Evolutionary conservation across 2,888 invertebrate species (phyloP), one percentile per base, ranked within the genome.

Genomic region (Adelphocoris suturalis): DNA sequence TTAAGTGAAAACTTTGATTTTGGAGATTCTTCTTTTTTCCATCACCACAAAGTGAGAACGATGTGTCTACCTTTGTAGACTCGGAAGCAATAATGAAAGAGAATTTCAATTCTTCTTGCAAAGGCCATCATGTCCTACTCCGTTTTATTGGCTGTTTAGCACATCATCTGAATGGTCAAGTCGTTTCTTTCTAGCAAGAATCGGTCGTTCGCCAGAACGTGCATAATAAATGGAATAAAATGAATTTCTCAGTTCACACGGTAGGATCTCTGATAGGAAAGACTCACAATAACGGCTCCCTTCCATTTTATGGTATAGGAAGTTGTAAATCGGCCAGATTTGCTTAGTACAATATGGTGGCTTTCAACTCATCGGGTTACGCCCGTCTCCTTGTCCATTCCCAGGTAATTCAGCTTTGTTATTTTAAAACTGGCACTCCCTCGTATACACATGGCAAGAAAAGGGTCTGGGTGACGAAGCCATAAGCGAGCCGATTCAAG

Each of bases 401-500:
- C n/a, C 9, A 78, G 78, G 47, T 78, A 46, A 78, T 78, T 46
- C 78, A 78, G 78, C 46, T n/a, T 78, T 46, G 78, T 16, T 78
- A 78, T 47, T 78, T 46, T 78, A 46, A 78, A 78, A 78, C 46
- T 78, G 78, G 78, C 78, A 78, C 46, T 78, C 47, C 68, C 78
- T 78, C 78, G 78, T 78, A 78, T 78, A 78, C 78, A 78, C 46
- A 78, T 78, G 78, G 78, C 78, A n/a, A 37, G 28, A 76, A 76
- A 76, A 76, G 78, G 46, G 46, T 19, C 37, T 37, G 78, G 46
- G 78, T 78, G 78, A 78, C 78, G 78, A 78, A 78, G 78, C 78
- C 78, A 78, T 78, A 78, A 78, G 78, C 78, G 78, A 78, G 46
- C 68, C 78, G 78, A 78, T 78, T 46, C 46, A 46, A 78, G 78